Evolutionary conservation across 2,888 invertebrate genomes (phyloP).

Genomic region (Biston stratarius): DNA sequence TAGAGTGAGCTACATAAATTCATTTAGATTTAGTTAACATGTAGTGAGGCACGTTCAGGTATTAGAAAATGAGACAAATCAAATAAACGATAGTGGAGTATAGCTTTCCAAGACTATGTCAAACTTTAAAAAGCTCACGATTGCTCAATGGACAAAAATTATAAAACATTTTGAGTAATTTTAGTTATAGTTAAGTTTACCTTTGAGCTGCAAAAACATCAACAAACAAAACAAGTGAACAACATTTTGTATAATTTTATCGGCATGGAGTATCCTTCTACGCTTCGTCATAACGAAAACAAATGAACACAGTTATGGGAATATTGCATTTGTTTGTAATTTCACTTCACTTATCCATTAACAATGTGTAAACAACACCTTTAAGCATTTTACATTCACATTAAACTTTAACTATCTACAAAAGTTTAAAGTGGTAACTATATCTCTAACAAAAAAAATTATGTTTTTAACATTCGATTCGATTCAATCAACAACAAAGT

Average conservation of each 20-base stretch:
- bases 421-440: neutral
- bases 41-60: neutral
- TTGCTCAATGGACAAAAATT: too few relatives aligned
- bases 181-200: slow-evolving; percentile 50
- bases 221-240: slow-evolving; percentile 79
- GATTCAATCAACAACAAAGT: neutral
- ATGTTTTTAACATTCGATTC: neutral
- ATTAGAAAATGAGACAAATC: neutral
- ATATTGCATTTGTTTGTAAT: slow-evolving; percentile 33
- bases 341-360: slow-evolving; percentile 7
- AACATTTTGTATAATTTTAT: slow-evolving; percentile 82
- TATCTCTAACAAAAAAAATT: neutral
- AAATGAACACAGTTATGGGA: slow-evolving; percentile 59
- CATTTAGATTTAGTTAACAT: neutral
- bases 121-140: neutral
- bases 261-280: slow-evolving; percentile 80
- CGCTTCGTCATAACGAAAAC: slow-evolving; percentile 85
- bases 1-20: neutral
- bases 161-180: neutral
- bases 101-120: neutral
- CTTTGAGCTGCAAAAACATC: slow-evolving; percentile 82
- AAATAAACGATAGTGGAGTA: neutral
- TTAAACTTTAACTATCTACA: neutral
- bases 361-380: slow-evolving; percentile 1
- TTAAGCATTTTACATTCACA: neutral